Percentiles rank a stretch among this genome's conserved stretches.
phyloP scores from a whole-genome alignment of 2,888 invertebrate genomes.

The Alentia gelatinosa region DNA sequence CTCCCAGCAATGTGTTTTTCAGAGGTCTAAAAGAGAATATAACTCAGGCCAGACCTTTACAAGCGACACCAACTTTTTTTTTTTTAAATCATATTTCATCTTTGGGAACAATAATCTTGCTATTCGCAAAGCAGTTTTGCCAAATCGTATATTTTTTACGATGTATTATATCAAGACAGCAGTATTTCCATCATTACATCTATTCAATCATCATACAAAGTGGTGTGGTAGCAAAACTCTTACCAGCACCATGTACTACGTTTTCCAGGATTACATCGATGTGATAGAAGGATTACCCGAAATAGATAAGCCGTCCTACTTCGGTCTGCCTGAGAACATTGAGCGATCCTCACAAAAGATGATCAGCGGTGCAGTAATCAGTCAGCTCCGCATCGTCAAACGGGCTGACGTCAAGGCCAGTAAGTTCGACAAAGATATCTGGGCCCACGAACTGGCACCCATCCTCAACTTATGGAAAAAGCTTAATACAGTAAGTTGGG shows the following conservation, averaged over 20 bases:
- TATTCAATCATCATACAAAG: too few relatives aligned
- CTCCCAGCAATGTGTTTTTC: too few relatives aligned
- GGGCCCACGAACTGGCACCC: constrained; percentile 86
- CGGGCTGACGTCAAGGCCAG: constrained; percentile 80
- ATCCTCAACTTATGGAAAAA: constrained; percentile 92
- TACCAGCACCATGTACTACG: neutral
- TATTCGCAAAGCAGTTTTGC: too few relatives aligned
- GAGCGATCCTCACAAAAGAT: constrained; percentile 91
- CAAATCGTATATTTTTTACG: too few relatives aligned
- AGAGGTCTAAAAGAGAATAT: too few relatives aligned
- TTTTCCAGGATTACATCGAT: constrained; percentile 85
- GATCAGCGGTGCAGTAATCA: constrained; percentile 84
- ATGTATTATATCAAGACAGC: too few relatives aligned
- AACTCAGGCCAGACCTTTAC: too few relatives aligned
- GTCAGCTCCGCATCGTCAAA: constrained; percentile 84
- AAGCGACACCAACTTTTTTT: too few relatives aligned
- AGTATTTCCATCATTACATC: too few relatives aligned
- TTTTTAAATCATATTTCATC: too few relatives aligned
- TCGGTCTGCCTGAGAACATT: constrained; percentile 93
- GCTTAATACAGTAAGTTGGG: constrained; percentile 82
- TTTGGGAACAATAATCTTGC: too few relatives aligned
- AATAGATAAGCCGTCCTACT: constrained; percentile 87
- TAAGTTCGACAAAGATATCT: constrained; percentile 82
- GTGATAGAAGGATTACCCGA: constrained; percentile 87
- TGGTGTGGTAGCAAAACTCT: neutral